Base-by-base conservation (phyloP, 1,140 invertebrate genomes). In the Drosophila chauvacae region DNA sequence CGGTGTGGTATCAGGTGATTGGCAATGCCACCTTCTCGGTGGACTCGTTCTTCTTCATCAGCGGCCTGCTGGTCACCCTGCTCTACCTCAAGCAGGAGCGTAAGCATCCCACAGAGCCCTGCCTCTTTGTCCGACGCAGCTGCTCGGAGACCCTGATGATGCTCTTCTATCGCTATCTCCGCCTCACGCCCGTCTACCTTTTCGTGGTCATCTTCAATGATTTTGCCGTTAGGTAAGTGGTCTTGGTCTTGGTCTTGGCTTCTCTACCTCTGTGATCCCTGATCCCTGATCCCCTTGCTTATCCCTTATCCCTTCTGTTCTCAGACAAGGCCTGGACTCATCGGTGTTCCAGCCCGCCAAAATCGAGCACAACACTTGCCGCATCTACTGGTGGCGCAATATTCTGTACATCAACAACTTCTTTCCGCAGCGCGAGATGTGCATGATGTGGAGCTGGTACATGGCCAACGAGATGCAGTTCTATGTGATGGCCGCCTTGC, bases 381-480 rank as follows among this genome's bases (percentile, higher is more conserved):
- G 95, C 55, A 94, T 94, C 60, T 97, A 95, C 90, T 97, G 96
- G 96, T 97, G 96, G 96, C 94, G 96, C 76, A 97, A 97, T 84
- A 94, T 95, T 11, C 93, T 97, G 2, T 97, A 97, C 85, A 95
- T 97, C 69, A 97, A 97, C 91, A 97, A 96, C 69, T 94, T 96
- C 41, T 97, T 94, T 87, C 96, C 96, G 2, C 95, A 95, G 74
- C 94, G 93, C 4, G 96, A 97, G 91, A 96, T 97, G 95, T 97
- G 96, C 88, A 97, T 97, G 96, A 94, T 97, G 47, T 97, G 96
- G 96, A 96, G 96, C 63, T 97, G 96, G 96, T 98, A 98, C 90
- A 97, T 98, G 95, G 96, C 96, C 11, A 97, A 98, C 77, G 97
- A 99, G 79, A 98, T 98, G 75, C 97, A 98, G 91, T 97, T 97